Percentiles rank a stretch among this genome's conserved stretches.
These are phyloP conservation scores for Heloderma charlesbogerti DNA, from an alignment of 2,113 vertebrate genomes.

Conservation along the genomic window DNA sequence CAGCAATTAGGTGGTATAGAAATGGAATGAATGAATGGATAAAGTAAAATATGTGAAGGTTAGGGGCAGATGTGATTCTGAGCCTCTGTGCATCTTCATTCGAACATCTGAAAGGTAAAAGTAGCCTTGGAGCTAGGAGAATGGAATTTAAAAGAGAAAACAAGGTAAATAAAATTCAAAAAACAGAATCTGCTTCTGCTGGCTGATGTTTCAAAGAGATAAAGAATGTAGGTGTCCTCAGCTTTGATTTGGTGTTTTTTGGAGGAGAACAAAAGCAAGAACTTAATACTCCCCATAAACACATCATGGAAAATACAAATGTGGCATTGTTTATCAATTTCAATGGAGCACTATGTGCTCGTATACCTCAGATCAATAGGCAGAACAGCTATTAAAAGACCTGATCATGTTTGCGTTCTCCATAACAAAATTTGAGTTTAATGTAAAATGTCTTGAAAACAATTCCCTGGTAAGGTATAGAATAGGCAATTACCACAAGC, in stretches of 20 bases:
- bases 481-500: slow-evolving; percentile 31
- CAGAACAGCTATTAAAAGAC: slow-evolving; percentile 35
- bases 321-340: slow-evolving; percentile 23
- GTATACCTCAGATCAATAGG: slow-evolving; percentile 22
- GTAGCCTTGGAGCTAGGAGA: neutral
- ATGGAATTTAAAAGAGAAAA: neutral
- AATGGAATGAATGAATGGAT: too few species aligned
- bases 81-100: neutral
- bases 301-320: slow-evolving; percentile 18
- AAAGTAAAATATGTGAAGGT: too few species aligned
- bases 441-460: slow-evolving; percentile 29
- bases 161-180: neutral
- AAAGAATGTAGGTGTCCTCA: neutral
- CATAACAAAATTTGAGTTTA: slow-evolving; percentile 37
- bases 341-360: slow-evolving; percentile 2
- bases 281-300: slow-evolving; percentile 2
- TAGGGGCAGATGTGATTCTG: too few species aligned
- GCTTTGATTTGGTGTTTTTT: neutral
- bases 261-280: neutral
- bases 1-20: too few species aligned
- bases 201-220: neutral
- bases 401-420: slow-evolving; percentile 28
- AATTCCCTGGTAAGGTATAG: slow-evolving; percentile 13
- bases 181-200: neutral
- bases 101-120: neutral